Conservation (phyloP, 1,140 invertebrate species). For the Dolichoris vasculosae region DNA sequence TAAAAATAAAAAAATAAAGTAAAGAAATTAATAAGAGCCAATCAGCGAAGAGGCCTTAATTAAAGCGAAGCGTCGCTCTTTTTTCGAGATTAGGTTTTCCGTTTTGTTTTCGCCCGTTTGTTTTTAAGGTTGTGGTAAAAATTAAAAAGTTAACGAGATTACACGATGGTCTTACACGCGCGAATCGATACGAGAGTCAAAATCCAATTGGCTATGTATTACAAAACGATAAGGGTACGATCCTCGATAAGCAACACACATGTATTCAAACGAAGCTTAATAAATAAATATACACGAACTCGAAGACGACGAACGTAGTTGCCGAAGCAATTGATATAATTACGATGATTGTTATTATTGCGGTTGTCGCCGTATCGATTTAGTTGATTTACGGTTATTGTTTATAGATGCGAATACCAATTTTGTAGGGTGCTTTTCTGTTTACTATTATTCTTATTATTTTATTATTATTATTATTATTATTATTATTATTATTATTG, state of each 20-base stretch:
- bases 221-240: background rate
- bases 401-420: conserved; percentile 44
- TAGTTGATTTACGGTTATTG: conserved; percentile 41
- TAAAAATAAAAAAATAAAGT: conserved; percentile 7
- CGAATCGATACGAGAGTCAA: background rate
- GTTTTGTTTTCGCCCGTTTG: background rate
- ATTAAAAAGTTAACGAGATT: background rate
- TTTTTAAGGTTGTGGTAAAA: background rate
- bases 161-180: background rate
- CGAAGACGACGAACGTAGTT: conserved; percentile 1
- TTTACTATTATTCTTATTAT: conserved; percentile 39
- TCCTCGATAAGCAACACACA: background rate
- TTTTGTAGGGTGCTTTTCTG: conserved; percentile 49
- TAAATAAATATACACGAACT: background rate
- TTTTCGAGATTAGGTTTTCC: conserved; percentile 19
- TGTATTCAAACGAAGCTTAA: background rate
- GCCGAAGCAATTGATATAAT: conserved; percentile 20
- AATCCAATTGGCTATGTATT: conserved; percentile 7
- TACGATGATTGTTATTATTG: conserved; percentile 48
- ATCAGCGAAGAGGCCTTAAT: conserved; percentile 48
- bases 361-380: conserved; percentile 50
- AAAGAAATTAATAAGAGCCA: conserved; percentile 38
- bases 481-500: conserved; percentile 40
- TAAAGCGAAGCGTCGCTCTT: conserved; percentile 33
- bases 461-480: conserved; percentile 25